Conservation (phyloP, 1,140 invertebrate genomes). For the Orchestia grillus region DNA sequence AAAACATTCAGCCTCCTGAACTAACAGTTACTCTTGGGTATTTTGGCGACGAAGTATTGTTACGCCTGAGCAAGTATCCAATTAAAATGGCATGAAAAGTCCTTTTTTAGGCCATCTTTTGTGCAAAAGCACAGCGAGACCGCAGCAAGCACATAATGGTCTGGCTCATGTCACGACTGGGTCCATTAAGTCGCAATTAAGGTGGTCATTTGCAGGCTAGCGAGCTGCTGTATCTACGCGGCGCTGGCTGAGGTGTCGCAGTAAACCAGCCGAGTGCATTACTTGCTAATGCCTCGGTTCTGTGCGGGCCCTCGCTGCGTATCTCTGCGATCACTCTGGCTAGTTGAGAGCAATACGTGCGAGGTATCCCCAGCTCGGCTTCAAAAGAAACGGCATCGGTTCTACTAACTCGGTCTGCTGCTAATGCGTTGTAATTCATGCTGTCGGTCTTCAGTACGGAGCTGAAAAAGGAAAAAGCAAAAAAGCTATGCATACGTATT, state of each 20-base stretch:
- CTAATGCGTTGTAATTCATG: no score
- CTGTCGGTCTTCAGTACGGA: no score
- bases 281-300: not conserved
- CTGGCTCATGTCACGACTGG: not conserved
- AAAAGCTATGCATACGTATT: no score
- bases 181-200: conserved; percentile 1
- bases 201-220: not conserved
- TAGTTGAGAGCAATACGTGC: not conserved
- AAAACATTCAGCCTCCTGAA: not conserved
- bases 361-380: not conserved
- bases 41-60: not conserved
- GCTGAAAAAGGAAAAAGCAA: no score
- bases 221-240: no score
- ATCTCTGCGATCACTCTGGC: not conserved
- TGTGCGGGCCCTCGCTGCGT: not conserved
- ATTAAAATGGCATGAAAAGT: not conserved
- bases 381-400: not conserved
- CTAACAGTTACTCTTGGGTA: not conserved
- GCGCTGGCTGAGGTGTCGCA: not conserved
- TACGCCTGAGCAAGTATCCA: not conserved
- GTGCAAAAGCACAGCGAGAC: not conserved
- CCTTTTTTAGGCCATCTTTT: not conserved
- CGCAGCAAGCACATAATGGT: not conserved
- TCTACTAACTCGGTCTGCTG: no score
- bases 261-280: not conserved